Percentiles rank a stretch among this genome's conserved stretches.
Evolutionary conservation across 2,797 vertebrate genomes (phyloP).

Genomic region (Urophycis tenuis): DNA sequence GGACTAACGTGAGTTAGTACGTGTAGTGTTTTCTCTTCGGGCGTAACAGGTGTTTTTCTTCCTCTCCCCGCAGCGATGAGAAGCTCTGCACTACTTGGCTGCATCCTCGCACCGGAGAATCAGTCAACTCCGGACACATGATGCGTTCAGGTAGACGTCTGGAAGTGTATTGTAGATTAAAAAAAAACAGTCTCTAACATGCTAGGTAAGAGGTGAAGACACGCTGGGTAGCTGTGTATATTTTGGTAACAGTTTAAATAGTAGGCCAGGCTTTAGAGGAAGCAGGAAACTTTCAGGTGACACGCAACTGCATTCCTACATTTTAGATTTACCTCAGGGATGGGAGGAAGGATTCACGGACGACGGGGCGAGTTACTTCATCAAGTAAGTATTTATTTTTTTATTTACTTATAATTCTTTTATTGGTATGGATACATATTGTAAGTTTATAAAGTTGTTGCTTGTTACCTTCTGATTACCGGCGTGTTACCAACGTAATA

Average conservation of each 20-base stretch:
- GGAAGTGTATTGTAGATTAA: background rate
- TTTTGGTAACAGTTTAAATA: background rate
- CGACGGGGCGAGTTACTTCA: slow-evolving; percentile 89
- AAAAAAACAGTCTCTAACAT: background rate
- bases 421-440: background rate
- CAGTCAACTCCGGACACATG: slow-evolving; percentile 94
- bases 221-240: background rate
- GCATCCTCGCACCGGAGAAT: slow-evolving; percentile 82
- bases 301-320: background rate
- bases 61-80: slow-evolving; percentile 72
- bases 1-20: slow-evolving; percentile 37
- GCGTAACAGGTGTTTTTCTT: slow-evolving; percentile 62
- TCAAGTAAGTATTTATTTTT: slow-evolving; percentile 79
- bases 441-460: background rate
- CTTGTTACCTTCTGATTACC: background rate
- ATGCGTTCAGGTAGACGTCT: slow-evolving; percentile 82
- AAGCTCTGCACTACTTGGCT: slow-evolving; percentile 80
- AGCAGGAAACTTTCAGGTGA: slow-evolving; percentile 41
- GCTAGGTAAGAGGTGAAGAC: background rate
- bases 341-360: slow-evolving; percentile 92
- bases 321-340: slow-evolving; percentile 80
- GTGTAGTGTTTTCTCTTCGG: slow-evolving; percentile 5
- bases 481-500: background rate
- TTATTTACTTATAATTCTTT: background rate
- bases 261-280: background rate